Evolutionary conservation across 2,888 invertebrate species (phyloP).

Genomic region (Ethmia dodecea): DNA sequence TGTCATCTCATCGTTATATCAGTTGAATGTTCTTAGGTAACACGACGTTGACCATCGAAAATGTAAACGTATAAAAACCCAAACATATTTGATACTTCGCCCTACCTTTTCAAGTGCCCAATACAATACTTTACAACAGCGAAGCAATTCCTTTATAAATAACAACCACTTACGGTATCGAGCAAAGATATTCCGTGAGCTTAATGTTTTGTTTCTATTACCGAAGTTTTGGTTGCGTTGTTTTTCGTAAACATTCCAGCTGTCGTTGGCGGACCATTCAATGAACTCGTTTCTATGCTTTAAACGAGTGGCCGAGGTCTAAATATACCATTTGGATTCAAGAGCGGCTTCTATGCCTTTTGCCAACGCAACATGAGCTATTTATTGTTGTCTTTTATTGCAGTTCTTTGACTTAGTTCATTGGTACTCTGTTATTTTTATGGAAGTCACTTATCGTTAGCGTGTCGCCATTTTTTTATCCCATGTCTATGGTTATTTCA

Average conservation of each 20-base stretch:
- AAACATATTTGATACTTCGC: no score
- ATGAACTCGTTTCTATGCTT: slow-evolving; percentile 70
- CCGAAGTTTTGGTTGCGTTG: slow-evolving; percentile 50
- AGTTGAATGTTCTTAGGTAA: no score
- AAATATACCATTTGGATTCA: slow-evolving; percentile 72
- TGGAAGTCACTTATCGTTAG: no score
- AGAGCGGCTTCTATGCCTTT: slow-evolving; percentile 54
- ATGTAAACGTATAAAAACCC: no score
- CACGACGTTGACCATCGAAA: no score
- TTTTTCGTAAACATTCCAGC: slow-evolving; percentile 60
- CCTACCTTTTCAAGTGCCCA: no score
- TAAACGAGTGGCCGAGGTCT: slow-evolving; percentile 58
- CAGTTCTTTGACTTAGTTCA: slow-evolving; percentile 35
- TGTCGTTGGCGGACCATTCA: slow-evolving; percentile 59
- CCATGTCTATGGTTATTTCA: no score
- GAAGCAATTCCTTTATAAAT: no score
- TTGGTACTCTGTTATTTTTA: neutral
- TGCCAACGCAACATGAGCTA: slow-evolving; percentile 50
- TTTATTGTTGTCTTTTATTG: slow-evolving; percentile 54
- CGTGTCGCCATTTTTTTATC: no score
- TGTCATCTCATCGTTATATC: no score
- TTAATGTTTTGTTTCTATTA: slow-evolving; percentile 56
- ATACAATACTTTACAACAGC: no score
- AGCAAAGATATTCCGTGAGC: slow-evolving; percentile 26
- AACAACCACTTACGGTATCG: slow-evolving; percentile 4